A percentile compares a stretch with the other conserved stretches of the same genome.
Evolutionary conservation across 2,888 invertebrate species (phyloP).

Genomic region (Orthonychiurus folsomi): DNA sequence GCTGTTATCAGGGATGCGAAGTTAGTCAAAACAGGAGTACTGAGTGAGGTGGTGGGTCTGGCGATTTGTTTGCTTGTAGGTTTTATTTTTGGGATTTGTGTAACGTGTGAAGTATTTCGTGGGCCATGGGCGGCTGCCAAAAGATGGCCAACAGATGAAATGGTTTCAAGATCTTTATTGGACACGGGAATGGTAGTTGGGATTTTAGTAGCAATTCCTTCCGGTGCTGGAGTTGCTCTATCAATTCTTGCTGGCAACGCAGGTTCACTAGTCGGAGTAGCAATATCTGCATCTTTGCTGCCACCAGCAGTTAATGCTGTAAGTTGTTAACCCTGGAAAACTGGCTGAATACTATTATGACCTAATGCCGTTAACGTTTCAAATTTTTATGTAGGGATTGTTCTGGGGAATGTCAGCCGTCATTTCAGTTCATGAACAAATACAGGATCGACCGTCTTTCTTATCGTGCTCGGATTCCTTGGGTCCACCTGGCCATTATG

Average conservation of each 20-base stretch:
- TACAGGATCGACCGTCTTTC: constrained; percentile 38
- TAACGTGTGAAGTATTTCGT: constrained; percentile 35
- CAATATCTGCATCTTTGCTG: constrained; percentile 68
- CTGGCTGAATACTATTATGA: background rate
- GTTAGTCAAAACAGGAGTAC: constrained; percentile 56
- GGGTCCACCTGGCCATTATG: background rate
- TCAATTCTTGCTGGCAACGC: constrained; percentile 69
- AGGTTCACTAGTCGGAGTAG: constrained; percentile 69
- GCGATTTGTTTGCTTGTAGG: constrained; percentile 58
- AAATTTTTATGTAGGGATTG: constrained; percentile 51
- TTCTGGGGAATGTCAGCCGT: constrained; percentile 66
- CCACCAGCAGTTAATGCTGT: constrained; percentile 76
- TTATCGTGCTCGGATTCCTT: background rate
- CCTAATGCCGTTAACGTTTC: no score
- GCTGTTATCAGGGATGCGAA: constrained; percentile 58
- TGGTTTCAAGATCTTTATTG: constrained; percentile 51
- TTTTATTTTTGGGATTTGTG: constrained; percentile 53
- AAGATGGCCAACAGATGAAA: constrained; percentile 59
- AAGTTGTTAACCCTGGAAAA: constrained; percentile 45
- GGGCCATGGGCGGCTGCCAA: constrained; percentile 53
- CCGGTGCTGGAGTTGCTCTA: constrained; percentile 67
- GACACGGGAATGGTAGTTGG: constrained; percentile 24
- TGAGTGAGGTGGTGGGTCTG: constrained; percentile 59
- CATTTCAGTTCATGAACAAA: constrained; percentile 53
- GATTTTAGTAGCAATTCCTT: constrained; percentile 56